A percentile compares a stretch with the other conserved stretches of the same genome.
Evolutionary conservation across 2,113 vertebrate species (phyloP).

Genomic region (Strix aluco): DNA sequence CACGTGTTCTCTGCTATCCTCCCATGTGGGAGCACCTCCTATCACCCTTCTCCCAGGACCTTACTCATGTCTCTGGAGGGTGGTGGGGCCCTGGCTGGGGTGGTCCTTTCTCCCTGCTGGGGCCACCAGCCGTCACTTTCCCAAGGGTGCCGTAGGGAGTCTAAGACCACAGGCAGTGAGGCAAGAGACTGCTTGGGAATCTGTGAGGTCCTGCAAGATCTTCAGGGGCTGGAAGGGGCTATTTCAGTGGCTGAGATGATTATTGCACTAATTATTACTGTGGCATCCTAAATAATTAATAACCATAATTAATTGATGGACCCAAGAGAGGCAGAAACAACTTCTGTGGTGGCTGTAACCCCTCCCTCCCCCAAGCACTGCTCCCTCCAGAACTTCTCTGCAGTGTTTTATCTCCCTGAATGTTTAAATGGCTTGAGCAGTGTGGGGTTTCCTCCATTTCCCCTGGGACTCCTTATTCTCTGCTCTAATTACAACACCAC

Average conservation of each 20-base stretch:
- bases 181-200: neutral
- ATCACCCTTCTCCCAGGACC: neutral
- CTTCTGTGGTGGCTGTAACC: neutral
- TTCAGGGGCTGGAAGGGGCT: neutral
- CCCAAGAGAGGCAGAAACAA: conserved; percentile 3
- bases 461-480: neutral
- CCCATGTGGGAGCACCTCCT: neutral
- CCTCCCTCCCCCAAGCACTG: neutral
- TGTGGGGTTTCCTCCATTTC: conserved; percentile 28
- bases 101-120: neutral
- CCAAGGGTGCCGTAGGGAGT: neutral
- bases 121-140: neutral
- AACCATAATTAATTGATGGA: neutral
- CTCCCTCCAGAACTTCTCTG: neutral
- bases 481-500: neutral
- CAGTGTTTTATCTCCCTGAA: neutral
- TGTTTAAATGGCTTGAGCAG: conserved; percentile 13
- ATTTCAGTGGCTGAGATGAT: neutral
- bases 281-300: conserved; percentile 20
- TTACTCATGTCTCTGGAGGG: neutral
- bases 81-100: neutral
- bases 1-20: neutral
- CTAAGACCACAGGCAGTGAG: neutral
- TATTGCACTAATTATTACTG: neutral
- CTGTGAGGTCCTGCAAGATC: neutral